These are phyloP conservation scores for Rhinolophus sinicus DNA, from an alignment of 2,113 vertebrate species.

Conservation along the genomic window DNA sequence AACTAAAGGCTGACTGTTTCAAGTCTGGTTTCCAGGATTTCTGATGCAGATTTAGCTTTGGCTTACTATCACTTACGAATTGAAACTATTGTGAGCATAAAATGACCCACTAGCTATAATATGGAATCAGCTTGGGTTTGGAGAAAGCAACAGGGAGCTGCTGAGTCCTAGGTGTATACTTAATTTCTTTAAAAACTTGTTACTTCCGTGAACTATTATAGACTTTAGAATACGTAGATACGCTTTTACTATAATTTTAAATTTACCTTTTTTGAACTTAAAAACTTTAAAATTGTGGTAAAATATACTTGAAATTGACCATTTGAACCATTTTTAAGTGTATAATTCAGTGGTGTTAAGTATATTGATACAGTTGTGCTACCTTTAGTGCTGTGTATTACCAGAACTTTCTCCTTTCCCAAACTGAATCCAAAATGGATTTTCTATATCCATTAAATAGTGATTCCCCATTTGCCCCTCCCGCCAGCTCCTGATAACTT, in stretches of 20 bases:
- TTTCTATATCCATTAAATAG: not conserved
- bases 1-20: constrained; percentile 7
- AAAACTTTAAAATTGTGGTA: not conserved
- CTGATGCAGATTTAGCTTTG: not conserved
- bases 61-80: not conserved
- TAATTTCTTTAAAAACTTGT: not conserved
- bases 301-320: not conserved
- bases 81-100: not conserved
- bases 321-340: not conserved
- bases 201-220: not conserved
- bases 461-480: not conserved
- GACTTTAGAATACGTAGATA: not conserved
- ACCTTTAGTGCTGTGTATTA: not conserved
- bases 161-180: not conserved
- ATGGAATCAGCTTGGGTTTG: not conserved
- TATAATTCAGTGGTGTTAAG: not conserved
- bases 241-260: not conserved
- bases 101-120: not conserved
- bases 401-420: not conserved
- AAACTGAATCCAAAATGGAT: not conserved
- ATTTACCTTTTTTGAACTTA: not conserved
- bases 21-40: constrained; percentile 10
- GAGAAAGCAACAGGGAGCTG: not conserved
- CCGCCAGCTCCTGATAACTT: not conserved
- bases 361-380: not conserved